phyloP scores from a whole-genome alignment of 2,113 vertebrate genomes.

The Eolophus roseicapilla region DNA sequence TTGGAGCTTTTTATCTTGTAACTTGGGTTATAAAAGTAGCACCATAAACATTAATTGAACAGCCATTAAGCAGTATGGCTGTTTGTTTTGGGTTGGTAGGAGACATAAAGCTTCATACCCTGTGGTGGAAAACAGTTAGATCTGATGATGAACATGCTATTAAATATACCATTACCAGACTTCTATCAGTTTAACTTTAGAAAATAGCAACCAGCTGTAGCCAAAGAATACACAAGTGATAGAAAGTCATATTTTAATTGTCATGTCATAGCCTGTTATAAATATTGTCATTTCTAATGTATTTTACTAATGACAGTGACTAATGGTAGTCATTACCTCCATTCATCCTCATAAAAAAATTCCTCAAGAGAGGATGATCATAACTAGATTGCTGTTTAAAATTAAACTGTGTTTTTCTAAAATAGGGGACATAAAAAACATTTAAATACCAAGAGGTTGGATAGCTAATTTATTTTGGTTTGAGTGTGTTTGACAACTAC shows the following conservation, averaged over 20 bases:
- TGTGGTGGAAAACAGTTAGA: slow-evolving; percentile 72
- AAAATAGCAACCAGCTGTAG: slow-evolving; percentile 44
- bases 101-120: slow-evolving; percentile 62
- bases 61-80: slow-evolving; percentile 56
- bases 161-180: slow-evolving; percentile 57
- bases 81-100: slow-evolving; percentile 69
- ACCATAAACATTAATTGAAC: slow-evolving; percentile 71
- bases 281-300: slow-evolving; percentile 57
- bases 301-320: slow-evolving; percentile 66
- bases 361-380: slow-evolving; percentile 55
- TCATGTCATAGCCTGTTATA: slow-evolving; percentile 54
- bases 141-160: slow-evolving; percentile 49
- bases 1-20: slow-evolving; percentile 54
- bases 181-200: slow-evolving; percentile 29
- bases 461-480: slow-evolving; percentile 61
- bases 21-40: slow-evolving; percentile 58
- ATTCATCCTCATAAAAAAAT: slow-evolving; percentile 66
- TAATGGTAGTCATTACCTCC: slow-evolving; percentile 67
- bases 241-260: slow-evolving; percentile 60
- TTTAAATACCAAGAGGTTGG: slow-evolving; percentile 53
- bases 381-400: slow-evolving; percentile 58
- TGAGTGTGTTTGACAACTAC: slow-evolving; percentile 14
- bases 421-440: slow-evolving; percentile 48
- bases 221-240: slow-evolving; percentile 29
- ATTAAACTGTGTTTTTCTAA: slow-evolving; percentile 58